phyloP scores from a whole-genome alignment of 1,140 invertebrate species.

The Calephelis nemesis region DNA sequence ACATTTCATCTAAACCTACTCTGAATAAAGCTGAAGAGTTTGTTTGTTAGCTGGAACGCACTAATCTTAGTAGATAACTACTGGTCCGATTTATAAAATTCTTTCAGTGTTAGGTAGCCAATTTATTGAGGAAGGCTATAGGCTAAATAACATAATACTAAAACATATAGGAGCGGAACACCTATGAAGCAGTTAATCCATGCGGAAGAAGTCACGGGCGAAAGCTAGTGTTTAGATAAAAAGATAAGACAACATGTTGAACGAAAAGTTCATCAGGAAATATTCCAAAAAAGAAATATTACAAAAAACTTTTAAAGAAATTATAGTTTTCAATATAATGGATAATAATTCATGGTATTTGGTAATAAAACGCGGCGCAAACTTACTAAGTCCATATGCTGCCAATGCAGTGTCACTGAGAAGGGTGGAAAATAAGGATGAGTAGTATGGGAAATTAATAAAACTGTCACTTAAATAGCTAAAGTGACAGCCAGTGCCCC shows the following conservation, averaged over 20 bases:
- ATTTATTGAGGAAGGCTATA: too few relatives aligned
- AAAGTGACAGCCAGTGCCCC: slow-evolving; percentile 66
- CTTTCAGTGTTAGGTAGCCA: too few relatives aligned
- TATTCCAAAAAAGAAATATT: neutral
- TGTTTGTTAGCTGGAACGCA: too few relatives aligned
- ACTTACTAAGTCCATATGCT: slow-evolving; percentile 61
- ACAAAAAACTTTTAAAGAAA: neutral
- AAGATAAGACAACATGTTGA: neutral
- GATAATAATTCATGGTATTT: slow-evolving; percentile 20
- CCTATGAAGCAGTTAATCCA: too few relatives aligned
- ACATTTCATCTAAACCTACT: too few relatives aligned
- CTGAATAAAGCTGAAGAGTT: too few relatives aligned
- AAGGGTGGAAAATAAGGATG: slow-evolving; percentile 71
- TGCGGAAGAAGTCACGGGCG: too few relatives aligned
- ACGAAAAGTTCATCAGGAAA: neutral
- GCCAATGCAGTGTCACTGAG: slow-evolving; percentile 55
- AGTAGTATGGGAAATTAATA: slow-evolving; percentile 85
- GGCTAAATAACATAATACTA: too few relatives aligned
- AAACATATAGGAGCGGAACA: too few relatives aligned
- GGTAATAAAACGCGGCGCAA: slow-evolving; percentile 30
- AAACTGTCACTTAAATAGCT: slow-evolving; percentile 85
- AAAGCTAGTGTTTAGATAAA: too few relatives aligned
- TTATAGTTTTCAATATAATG: neutral
- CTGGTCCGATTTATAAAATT: too few relatives aligned
- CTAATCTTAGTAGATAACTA: too few relatives aligned